Evolutionary conservation across 2,888 invertebrate species (phyloP).

Genomic region (Corythucha ciliata): DNA sequence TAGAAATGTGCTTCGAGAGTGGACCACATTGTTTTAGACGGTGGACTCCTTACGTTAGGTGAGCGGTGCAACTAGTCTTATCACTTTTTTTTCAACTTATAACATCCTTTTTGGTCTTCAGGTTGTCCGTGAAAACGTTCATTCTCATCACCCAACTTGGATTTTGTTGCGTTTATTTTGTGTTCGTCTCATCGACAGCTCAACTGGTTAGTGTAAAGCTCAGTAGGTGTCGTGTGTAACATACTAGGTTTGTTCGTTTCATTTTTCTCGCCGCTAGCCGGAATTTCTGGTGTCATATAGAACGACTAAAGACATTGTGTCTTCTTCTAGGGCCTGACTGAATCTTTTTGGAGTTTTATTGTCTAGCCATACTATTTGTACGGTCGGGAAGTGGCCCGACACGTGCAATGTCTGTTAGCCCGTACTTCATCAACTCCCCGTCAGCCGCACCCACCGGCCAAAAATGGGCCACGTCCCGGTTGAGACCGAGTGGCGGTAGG

Average conservation of each 20-base stretch:
- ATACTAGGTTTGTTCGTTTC: background rate
- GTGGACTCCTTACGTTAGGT: constrained; percentile 56
- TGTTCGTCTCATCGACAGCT: constrained; percentile 82
- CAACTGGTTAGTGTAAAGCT: constrained; percentile 56
- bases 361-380: too few relatives aligned
- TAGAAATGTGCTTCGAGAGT: constrained; percentile 66
- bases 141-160: constrained; percentile 94
- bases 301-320: too few relatives aligned
- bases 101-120: constrained; percentile 44
- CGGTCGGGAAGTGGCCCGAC: too few relatives aligned
- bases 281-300: constrained; percentile 1
- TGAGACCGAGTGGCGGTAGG: too few relatives aligned
- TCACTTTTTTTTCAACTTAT: background rate
- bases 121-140: constrained; percentile 66
- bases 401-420: too few relatives aligned
- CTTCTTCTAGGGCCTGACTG: too few relatives aligned
- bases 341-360: too few relatives aligned
- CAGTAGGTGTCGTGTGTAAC: background rate
- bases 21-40: constrained; percentile 52
- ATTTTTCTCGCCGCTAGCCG: constrained; percentile 1
- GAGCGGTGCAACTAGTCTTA: constrained; percentile 34
- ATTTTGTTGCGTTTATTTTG: constrained; percentile 95
- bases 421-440: too few relatives aligned
- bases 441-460: too few relatives aligned
- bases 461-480: too few relatives aligned